Evolutionary conservation across 2,888 invertebrate species (phyloP), one percentile per base, ranked within the genome.

Genomic region (Bursaphelenchus okinawaensis): DNA sequence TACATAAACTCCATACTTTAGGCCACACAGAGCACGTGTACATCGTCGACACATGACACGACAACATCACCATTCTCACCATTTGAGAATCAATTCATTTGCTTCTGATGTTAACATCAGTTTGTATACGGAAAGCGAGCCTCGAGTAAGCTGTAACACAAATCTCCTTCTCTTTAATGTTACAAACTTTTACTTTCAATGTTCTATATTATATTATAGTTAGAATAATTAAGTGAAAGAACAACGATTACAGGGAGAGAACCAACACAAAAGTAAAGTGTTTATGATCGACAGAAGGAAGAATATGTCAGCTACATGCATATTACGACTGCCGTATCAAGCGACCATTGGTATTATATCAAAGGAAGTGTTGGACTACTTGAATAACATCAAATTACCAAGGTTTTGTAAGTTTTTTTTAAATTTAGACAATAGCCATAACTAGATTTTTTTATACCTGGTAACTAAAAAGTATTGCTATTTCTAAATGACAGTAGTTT

Each of bases 261-360:
- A 65, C 9, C 29, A 52, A 16, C 28, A 67, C 40, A 27, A 19
- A 0, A 55, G 66, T 19, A 29, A 40, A 26, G 29, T 72, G 20
- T 70, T 61, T 29, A 23, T 68, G 20, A 26, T 66, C 19, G 65
- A 68, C 27, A 24, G 55, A 22, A 55, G 27, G 23, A 22, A 20
- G 22, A 64, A 68, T 20, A 29, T 31, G 9, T 29, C 67, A 12
- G 51, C 55, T 9, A 55, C 31, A 19, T 70, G 70, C 55, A 31
- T 66, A 9, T 60, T 70, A 29, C 59, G 65, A 62, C 54, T 70
- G 26, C 57, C 70, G 24, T 70, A 59, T 56, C 51, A 56, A 19
- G 62, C 59, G 26, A 69, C 72, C 26, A 52, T 77, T 19, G 75
- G 73, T 50, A 64, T 77, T 6, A 69, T 77, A 19, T 56, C 72